Percentiles rank a stretch among this genome's conserved stretches.
Conservation (phyloP, 1,140 invertebrate species). For the Gryon sp. region DNA sequence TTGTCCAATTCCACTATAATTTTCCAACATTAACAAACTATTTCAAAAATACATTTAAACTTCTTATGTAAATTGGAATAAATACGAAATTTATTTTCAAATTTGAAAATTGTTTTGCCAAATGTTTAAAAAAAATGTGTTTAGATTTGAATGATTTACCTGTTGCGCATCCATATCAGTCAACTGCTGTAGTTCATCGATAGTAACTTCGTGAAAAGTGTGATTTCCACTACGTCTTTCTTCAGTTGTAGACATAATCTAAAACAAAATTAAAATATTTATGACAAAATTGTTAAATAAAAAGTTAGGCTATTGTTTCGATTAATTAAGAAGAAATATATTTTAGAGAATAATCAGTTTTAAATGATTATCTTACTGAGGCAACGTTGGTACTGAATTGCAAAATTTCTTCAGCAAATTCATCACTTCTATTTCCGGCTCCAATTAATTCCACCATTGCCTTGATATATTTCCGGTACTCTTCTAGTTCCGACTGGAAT, state of each 20-base stretch:
- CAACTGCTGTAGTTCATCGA: conserved; percentile 81
- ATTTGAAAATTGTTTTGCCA: too few relatives aligned
- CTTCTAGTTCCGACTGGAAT: conserved; percentile 81
- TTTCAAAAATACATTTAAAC: neutral
- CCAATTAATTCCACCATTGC: conserved; percentile 80
- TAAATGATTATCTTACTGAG: conserved; percentile 78
- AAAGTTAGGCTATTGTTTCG: too few relatives aligned
- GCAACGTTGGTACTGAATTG: conserved; percentile 85
- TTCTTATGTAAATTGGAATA: neutral
- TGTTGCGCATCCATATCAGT: conserved; percentile 77
- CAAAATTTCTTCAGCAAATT: conserved; percentile 85
- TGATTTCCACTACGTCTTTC: conserved; percentile 85
- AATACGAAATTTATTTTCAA: neutral
- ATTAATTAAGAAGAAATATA: too few relatives aligned
- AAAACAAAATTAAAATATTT: conserved; percentile 34
- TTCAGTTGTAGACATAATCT: conserved; percentile 87
- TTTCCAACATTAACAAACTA: neutral
- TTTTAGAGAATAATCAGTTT: too few relatives aligned
- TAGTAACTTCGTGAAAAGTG: conserved; percentile 86
- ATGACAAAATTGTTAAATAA: conserved; percentile 1
- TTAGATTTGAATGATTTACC: conserved; percentile 45
- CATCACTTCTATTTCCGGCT: conserved; percentile 74
- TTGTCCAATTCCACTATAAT: conserved; percentile 85
- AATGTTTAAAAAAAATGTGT: too few relatives aligned
- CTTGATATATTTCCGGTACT: conserved; percentile 82